Conservation (phyloP, 2,113 vertebrate species). For the Syngnathus typhle region DNA sequence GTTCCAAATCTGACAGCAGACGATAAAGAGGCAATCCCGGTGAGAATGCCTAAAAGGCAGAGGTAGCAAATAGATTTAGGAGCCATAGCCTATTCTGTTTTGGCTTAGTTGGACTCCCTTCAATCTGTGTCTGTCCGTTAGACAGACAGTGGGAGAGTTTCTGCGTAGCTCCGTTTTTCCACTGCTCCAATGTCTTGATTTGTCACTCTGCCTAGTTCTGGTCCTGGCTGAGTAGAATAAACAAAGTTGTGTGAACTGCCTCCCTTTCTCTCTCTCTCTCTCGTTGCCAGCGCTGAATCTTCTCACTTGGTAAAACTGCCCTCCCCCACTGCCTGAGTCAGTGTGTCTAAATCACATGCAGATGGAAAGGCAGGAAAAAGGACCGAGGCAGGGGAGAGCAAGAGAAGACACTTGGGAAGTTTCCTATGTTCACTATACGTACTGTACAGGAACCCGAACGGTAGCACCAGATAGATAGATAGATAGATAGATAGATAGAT, state of each 20-base stretch:
- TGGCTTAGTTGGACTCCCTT: conserved; percentile 22
- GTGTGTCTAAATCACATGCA: conserved; percentile 66
- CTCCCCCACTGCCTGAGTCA: conserved; percentile 55
- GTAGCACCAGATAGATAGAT: too few species aligned
- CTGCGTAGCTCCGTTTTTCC: conserved; percentile 37
- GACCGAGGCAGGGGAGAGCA: conserved; percentile 20
- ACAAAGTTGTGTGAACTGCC: conserved; percentile 65
- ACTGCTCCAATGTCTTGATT: conserved; percentile 54
- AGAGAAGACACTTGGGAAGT: conserved; percentile 4
- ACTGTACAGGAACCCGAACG: not conserved
- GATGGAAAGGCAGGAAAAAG: conserved; percentile 59
- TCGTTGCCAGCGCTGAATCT: conserved; percentile 38
- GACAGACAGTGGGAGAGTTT: conserved; percentile 31
- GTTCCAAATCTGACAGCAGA: conserved; percentile 38
- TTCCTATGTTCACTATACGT: not conserved
- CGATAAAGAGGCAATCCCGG: conserved; percentile 31
- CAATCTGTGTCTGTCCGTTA: conserved; percentile 30
- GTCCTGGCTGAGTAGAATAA: conserved; percentile 47
- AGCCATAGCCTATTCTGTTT: conserved; percentile 52
- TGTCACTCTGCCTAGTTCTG: conserved; percentile 28
- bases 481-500: too few species aligned
- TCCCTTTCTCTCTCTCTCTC: conserved; percentile 38
- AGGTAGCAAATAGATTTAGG: conserved; percentile 43
- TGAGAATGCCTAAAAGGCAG: conserved; percentile 58
- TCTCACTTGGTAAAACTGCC: conserved; percentile 45